phyloP scores from a whole-genome alignment of 2,888 invertebrate genomes.

The Orthonevra nobilis region DNA sequence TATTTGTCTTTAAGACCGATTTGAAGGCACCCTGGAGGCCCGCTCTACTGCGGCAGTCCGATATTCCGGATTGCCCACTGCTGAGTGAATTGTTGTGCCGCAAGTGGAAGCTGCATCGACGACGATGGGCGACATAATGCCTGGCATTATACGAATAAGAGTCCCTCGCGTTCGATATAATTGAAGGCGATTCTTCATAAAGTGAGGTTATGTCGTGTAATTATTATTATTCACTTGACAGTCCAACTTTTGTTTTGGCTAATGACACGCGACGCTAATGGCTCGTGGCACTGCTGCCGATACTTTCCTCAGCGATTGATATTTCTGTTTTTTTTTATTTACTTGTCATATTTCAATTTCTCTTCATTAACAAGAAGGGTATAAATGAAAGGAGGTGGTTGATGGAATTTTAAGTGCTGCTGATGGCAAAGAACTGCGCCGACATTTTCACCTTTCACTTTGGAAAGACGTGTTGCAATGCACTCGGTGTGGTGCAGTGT shows the following conservation, averaged over 20 bases:
- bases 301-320: conserved; percentile 6
- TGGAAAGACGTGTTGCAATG: conserved; percentile 12
- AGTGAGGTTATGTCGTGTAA: conserved; percentile 50
- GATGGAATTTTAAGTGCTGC: conserved; percentile 64
- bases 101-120: not conserved
- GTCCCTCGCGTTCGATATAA: conserved; percentile 13
- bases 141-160: conserved; percentile 22
- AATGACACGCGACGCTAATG: conserved; percentile 1
- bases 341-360: not conserved
- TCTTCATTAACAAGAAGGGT: conserved; percentile 37
- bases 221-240: conserved; percentile 38
- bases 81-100: conserved; percentile 56
- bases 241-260: not conserved
- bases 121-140: conserved; percentile 26
- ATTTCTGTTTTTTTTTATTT: not conserved
- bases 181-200: conserved; percentile 46
- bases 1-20: conserved; percentile 33
- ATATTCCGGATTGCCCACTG: conserved; percentile 13
- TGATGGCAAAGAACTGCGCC: conserved; percentile 18
- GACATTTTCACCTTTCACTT: conserved; percentile 51
- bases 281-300: not conserved
- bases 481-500: conserved; percentile 7
- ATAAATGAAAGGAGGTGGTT: conserved; percentile 39
- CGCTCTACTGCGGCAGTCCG: not conserved
- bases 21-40: conserved; percentile 19